Percentiles rank a stretch among this genome's conserved stretches.
phyloP scores from a whole-genome alignment of 2,797 vertebrate species.

The Limosa lapponica region DNA sequence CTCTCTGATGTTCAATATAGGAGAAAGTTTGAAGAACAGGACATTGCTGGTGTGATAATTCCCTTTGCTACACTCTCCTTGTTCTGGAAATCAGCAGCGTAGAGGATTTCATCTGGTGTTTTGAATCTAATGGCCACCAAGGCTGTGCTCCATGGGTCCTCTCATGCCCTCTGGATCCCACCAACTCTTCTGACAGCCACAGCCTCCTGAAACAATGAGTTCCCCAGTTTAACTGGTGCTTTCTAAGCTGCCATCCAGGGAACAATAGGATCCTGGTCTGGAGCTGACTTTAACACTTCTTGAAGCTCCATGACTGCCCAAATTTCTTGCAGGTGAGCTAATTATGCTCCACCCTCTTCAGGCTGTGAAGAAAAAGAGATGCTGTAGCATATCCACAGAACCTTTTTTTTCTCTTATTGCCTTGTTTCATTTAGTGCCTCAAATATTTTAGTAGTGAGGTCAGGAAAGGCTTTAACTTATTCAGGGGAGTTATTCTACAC shows the following conservation, averaged over 20 bases:
- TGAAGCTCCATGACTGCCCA: background rate
- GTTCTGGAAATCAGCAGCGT: background rate
- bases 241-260: background rate
- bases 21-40: background rate
- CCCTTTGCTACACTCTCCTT: background rate
- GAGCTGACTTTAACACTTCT: background rate
- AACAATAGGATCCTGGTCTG: background rate
- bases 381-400: conserved; percentile 26
- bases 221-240: background rate
- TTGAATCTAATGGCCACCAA: background rate
- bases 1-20: background rate
- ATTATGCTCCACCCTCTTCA: conserved; percentile 36
- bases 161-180: background rate
- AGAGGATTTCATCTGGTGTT: background rate
- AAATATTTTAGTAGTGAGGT: conserved; percentile 38
- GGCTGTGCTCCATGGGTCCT: rapidly evolving
- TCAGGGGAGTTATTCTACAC: background rate
- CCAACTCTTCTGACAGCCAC: background rate
- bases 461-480: conserved; percentile 6
- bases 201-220: background rate
- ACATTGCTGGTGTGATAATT: background rate
- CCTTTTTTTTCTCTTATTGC: background rate
- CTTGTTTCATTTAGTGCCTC: conserved; percentile 26
- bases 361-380: conserved; percentile 61
- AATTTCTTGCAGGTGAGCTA: conserved; percentile 49